Conservation (phyloP, 2,797 vertebrate species). For the Carcharodon carcharias region DNA sequence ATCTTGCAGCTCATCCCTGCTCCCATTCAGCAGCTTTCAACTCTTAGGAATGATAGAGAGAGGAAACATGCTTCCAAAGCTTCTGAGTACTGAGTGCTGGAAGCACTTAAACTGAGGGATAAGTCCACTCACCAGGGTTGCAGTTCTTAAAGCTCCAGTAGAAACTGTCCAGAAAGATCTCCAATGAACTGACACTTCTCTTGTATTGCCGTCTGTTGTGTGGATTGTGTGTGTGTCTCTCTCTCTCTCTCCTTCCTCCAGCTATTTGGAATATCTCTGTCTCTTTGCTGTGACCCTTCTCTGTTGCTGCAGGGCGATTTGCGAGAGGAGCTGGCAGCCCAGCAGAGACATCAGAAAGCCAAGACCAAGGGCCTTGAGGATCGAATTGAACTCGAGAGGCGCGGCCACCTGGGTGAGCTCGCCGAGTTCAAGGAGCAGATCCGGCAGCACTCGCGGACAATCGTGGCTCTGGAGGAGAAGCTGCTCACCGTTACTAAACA, state of each 20-base stretch:
- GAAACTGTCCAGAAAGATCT: background rate
- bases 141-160: background rate
- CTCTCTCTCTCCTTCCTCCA: background rate
- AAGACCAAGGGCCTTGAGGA: constrained; percentile 42
- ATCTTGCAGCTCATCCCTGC: background rate
- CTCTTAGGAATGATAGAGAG: background rate
- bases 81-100: background rate
- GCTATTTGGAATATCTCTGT: background rate
- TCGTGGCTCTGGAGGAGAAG: constrained; percentile 60
- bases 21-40: background rate
- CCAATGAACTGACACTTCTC: background rate
- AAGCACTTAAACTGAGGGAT: too few species aligned
- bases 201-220: background rate
- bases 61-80: background rate
- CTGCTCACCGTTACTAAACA: constrained; percentile 45
- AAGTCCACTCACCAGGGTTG: background rate
- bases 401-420: constrained; percentile 47
- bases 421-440: constrained; percentile 61
- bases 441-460: constrained; percentile 65
- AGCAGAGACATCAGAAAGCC: constrained; percentile 39
- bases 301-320: constrained; percentile 40
- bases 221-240: too few species aligned
- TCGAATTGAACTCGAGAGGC: constrained; percentile 48
- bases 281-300: background rate
- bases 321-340: constrained; percentile 38